These are phyloP conservation scores for Acropternis orthonyx DNA, from an alignment of 2,797 vertebrate genomes.

Conservation along the genomic window DNA sequence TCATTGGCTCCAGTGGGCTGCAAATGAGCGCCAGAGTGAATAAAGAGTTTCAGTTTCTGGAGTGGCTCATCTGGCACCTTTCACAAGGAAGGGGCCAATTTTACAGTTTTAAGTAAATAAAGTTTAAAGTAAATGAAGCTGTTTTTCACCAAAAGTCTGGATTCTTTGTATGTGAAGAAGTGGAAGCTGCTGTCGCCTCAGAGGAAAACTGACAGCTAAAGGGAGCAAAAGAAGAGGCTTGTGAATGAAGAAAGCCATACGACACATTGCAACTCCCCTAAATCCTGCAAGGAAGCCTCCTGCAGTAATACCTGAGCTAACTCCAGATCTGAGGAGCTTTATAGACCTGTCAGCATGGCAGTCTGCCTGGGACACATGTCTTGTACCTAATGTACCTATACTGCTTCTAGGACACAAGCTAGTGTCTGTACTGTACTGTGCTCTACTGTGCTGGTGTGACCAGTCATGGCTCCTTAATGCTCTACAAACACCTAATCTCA, in stretches of 20 bases:
- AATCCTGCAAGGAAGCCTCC: background rate
- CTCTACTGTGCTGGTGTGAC: background rate
- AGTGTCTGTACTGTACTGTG: background rate
- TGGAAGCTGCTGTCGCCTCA: conserved; percentile 14
- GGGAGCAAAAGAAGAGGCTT: background rate
- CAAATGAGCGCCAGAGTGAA: conserved; percentile 24
- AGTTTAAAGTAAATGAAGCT: conserved; percentile 52
- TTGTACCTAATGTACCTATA: background rate
- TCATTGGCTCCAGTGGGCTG: conserved; percentile 31
- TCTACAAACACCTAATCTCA: background rate
- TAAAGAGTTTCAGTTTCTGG: conserved; percentile 64
- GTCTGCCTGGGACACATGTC: background rate
- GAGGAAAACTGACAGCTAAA: conserved; percentile 18
- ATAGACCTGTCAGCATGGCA: background rate
- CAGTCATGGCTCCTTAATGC: background rate
- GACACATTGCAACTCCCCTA: background rate
- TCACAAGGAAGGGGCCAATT: conserved; percentile 43
- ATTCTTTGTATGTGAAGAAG: conserved; percentile 46
- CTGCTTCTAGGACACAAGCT: background rate
- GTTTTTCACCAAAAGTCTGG: conserved; percentile 57
- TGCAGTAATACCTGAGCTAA: background rate
- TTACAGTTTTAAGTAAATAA: conserved; percentile 56
- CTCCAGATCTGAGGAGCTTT: background rate
- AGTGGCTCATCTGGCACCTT: conserved; percentile 59
- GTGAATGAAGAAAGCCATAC: background rate